phyloP scores from a whole-genome alignment of 1,140 invertebrate species.

The Mya arenaria region DNA sequence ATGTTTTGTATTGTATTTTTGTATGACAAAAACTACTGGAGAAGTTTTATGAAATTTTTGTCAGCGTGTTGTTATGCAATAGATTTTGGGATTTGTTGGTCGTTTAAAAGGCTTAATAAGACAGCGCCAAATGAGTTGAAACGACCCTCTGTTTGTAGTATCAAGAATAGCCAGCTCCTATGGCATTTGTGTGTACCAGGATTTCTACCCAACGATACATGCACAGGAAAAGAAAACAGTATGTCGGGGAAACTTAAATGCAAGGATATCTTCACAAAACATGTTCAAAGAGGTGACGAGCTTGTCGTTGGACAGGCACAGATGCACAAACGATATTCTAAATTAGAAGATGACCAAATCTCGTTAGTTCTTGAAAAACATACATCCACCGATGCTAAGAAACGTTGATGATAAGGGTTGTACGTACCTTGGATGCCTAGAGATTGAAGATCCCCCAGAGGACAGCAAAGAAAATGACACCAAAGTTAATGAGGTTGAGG shows the following conservation, averaged over 20 bases:
- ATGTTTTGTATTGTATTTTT: too few species aligned
- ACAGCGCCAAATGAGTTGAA: too few species aligned
- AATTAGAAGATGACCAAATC: slow-evolving; percentile 8
- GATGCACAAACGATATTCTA: background rate
- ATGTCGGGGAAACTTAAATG: slow-evolving; percentile 13
- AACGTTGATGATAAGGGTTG: too few species aligned
- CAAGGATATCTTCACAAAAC: slow-evolving; percentile 27
- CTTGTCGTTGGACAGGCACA: slow-evolving; percentile 3
- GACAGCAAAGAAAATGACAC: too few species aligned
- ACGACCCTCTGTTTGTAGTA: slow-evolving; percentile 10
- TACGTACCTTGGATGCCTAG: too few species aligned
- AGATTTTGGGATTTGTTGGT: too few species aligned
- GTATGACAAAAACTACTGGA: too few species aligned
- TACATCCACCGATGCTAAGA: slow-evolving; percentile 6
- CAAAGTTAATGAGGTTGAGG: too few species aligned
- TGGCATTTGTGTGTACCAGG: slow-evolving; percentile 24
- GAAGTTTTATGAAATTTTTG: too few species aligned
- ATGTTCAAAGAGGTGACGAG: slow-evolving; percentile 20
- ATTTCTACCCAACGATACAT: slow-evolving; percentile 28
- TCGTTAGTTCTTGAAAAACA: slow-evolving; percentile 20
- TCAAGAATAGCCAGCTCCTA: slow-evolving; percentile 42
- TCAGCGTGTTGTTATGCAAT: too few species aligned
- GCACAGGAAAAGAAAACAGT: slow-evolving; percentile 14
- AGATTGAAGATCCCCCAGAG: too few species aligned
- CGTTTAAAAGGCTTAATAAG: too few species aligned